phyloP scores from a whole-genome alignment of 2,113 vertebrate genomes.

The Piprites chloris region DNA sequence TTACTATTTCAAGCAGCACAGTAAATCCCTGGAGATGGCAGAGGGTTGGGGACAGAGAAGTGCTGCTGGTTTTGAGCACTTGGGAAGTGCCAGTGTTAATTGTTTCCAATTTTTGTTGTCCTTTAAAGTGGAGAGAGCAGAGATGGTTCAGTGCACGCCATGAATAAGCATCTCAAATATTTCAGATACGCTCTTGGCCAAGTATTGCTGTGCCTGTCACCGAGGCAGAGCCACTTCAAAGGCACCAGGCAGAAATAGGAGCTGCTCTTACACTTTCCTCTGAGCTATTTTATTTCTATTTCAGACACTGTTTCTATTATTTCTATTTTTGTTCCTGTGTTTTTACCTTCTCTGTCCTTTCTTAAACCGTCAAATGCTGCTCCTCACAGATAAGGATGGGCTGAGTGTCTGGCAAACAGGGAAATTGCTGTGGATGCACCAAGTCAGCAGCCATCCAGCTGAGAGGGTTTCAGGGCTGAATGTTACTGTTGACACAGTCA shows the following conservation, averaged over 20 bases:
- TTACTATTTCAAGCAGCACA: not conserved
- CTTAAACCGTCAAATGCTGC: not conserved
- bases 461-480: not conserved
- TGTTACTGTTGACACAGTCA: not conserved
- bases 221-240: not conserved
- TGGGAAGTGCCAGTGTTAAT: not conserved
- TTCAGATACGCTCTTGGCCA: not conserved
- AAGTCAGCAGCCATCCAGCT: not conserved
- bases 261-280: not conserved
- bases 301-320: not conserved
- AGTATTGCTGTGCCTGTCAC: not conserved
- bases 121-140: not conserved
- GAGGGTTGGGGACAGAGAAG: not conserved
- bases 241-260: not conserved
- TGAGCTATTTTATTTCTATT: constrained; percentile 6
- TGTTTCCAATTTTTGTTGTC: not conserved
- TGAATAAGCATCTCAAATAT: not conserved
- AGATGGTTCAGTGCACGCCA: rapidly evolving
- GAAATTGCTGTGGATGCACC: not conserved
- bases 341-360: not conserved
- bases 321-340: not conserved
- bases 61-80: not conserved
- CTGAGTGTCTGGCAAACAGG: not conserved
- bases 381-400: not conserved
- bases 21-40: not conserved